Conservation (phyloP, 1,140 invertebrate genomes). For the Sinella curviseta region DNA sequence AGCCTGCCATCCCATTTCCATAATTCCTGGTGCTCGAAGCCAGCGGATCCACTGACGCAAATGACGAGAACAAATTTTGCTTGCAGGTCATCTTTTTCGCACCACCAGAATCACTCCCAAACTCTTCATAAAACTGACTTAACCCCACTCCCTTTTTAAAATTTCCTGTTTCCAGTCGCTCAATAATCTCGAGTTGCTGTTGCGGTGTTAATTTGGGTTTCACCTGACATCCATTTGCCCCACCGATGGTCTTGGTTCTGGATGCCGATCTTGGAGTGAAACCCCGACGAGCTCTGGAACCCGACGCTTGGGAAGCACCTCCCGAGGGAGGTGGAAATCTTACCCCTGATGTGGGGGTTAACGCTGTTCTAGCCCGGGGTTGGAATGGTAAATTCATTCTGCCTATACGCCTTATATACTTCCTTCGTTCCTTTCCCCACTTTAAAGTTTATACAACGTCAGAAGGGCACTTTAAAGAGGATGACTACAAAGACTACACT, state of each 20-base stretch:
- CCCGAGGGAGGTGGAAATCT: background rate
- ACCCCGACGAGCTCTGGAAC: background rate
- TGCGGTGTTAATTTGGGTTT: background rate
- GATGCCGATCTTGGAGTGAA: background rate
- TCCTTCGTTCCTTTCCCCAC: too few species aligned
- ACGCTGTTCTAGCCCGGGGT: background rate
- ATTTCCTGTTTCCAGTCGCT: background rate
- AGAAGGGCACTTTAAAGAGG: too few species aligned
- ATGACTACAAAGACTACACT: too few species aligned
- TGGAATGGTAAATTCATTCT: too few species aligned
- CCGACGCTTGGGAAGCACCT: background rate
- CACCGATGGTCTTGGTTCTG: background rate
- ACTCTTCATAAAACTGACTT: background rate
- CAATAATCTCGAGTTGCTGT: background rate
- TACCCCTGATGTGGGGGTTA: background rate
- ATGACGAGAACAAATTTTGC: conserved; percentile 9
- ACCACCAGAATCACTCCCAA: background rate
- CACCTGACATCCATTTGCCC: background rate
- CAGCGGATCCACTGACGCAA: background rate
- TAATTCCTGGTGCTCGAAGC: conserved; percentile 10
- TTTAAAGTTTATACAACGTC: too few species aligned
- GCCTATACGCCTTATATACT: too few species aligned
- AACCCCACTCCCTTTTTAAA: background rate
- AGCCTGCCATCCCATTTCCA: background rate
- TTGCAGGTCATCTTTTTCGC: background rate